These are phyloP conservation scores for Atrichornis clamosus DNA, from an alignment of 2,113 vertebrate genomes.

Conservation along the genomic window DNA sequence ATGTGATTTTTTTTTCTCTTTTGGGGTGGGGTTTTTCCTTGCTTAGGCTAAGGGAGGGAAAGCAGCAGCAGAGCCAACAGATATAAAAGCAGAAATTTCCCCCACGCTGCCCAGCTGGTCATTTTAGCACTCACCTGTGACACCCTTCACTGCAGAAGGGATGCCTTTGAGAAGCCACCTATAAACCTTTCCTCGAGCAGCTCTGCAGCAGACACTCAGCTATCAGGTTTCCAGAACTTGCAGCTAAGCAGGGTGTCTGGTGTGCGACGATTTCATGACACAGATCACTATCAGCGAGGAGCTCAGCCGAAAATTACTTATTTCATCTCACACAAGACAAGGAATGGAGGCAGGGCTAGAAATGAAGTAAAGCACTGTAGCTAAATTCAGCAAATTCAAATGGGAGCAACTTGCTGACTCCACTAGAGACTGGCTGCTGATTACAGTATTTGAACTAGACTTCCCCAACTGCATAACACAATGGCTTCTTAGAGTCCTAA, in stretches of 20 bases:
- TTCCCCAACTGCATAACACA: not conserved
- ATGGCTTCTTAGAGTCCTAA: slow-evolving; percentile 1
- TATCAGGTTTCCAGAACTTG: slow-evolving; percentile 47
- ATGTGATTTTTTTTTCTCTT: not conserved
- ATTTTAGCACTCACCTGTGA: slow-evolving; percentile 23
- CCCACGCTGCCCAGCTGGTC: not conserved
- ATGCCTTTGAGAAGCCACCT: slow-evolving; percentile 25
- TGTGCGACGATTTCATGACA: slow-evolving; percentile 15
- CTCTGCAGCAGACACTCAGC: not conserved
- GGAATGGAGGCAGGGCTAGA: not conserved
- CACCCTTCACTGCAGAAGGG: not conserved
- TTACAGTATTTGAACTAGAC: slow-evolving; percentile 16
- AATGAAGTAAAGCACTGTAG: not conserved
- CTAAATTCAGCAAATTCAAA: slow-evolving; percentile 35
- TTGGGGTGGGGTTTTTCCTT: not conserved
- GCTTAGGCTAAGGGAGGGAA: not conserved
- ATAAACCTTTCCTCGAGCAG: not conserved
- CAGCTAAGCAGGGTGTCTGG: slow-evolving; percentile 16
- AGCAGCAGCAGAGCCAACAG: not conserved
- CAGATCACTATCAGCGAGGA: slow-evolving; percentile 31
- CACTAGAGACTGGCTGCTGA: not conserved
- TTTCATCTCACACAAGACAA: not conserved
- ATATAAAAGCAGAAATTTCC: not conserved
- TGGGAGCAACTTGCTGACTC: slow-evolving; percentile 1
- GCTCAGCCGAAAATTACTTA: slow-evolving; percentile 58